A percentile compares a stretch with the other conserved stretches of the same genome.
phyloP scores from a whole-genome alignment of 2,888 invertebrate species.

The Suillia variegata region DNA sequence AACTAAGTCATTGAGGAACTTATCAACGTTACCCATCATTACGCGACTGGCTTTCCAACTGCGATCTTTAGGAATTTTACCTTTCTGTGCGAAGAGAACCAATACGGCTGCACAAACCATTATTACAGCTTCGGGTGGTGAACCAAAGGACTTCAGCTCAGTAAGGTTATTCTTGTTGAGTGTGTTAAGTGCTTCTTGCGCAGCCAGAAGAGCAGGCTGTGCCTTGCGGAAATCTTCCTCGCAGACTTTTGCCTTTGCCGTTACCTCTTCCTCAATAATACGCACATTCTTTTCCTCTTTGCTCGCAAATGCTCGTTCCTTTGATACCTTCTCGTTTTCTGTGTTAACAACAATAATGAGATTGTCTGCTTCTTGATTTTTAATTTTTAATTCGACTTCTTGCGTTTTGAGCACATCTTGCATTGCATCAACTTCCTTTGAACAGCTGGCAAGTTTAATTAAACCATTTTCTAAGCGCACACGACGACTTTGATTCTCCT shows the following conservation, averaged over 20 bases:
- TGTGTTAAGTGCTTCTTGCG: conserved; percentile 89
- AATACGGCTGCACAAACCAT: conserved; percentile 87
- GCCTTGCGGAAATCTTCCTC: conserved; percentile 89
- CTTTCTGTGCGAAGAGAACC: conserved; percentile 79
- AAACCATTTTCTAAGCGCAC: conserved; percentile 84
- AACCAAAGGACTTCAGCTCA: conserved; percentile 91
- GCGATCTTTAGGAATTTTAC: conserved; percentile 87
- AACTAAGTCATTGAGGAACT: conserved; percentile 80
- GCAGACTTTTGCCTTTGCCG: conserved; percentile 82
- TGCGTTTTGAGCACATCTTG: conserved; percentile 75
- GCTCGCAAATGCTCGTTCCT: conserved; percentile 79
- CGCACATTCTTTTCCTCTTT: conserved; percentile 91
- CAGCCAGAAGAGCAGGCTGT: conserved; percentile 87
- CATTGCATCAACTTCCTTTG: conserved; percentile 82
- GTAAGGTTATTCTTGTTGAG: conserved; percentile 92
- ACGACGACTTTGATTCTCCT: conserved; percentile 76
- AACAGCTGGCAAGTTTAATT: conserved; percentile 83
- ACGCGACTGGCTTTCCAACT: conserved; percentile 91
- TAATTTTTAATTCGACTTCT: conserved; percentile 82
- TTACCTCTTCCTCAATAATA: conserved; percentile 85
- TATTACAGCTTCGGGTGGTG: conserved; percentile 87
- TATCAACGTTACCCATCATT: conserved; percentile 90
- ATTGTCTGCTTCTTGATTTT: conserved; percentile 88
- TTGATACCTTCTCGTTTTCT: conserved; percentile 89
- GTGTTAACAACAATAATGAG: conserved; percentile 84